Percentiles rank a stretch among this genome's conserved stretches.
Conservation (phyloP, 2,888 invertebrate species). For the Plutella xylostella region DNA sequence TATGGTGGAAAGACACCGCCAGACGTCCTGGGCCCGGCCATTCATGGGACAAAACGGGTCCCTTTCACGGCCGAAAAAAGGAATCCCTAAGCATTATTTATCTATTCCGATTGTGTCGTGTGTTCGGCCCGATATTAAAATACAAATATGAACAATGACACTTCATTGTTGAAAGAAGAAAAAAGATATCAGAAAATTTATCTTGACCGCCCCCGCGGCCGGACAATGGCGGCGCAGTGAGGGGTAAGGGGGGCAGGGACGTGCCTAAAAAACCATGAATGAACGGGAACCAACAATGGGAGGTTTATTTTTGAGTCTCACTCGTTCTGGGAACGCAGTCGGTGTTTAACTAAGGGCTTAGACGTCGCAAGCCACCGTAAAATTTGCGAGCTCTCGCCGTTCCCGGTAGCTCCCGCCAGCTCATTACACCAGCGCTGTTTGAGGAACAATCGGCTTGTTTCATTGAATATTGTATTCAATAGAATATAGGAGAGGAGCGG, state of each 20-base stretch:
- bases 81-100: slow-evolving; percentile 49
- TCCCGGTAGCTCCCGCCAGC: slow-evolving; percentile 12
- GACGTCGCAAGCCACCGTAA: slow-evolving; percentile 31
- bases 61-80: slow-evolving; percentile 38
- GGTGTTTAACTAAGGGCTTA: slow-evolving; percentile 20
- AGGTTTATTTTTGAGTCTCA: slow-evolving; percentile 22
- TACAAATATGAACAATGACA: slow-evolving; percentile 60
- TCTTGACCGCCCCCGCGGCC: slow-evolving; percentile 35
- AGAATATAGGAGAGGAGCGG: slow-evolving; percentile 17
- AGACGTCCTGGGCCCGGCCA: slow-evolving; percentile 57
- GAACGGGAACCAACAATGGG: slow-evolving; percentile 32
- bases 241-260: slow-evolving; percentile 7
- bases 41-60: too few relatives aligned
- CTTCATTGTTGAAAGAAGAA: slow-evolving; percentile 51
- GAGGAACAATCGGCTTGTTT: slow-evolving; percentile 6
- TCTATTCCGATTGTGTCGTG: slow-evolving; percentile 53
- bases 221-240: slow-evolving; percentile 43
- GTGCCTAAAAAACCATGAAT: slow-evolving; percentile 40
- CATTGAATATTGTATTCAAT: slow-evolving; percentile 8
- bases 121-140: slow-evolving; percentile 56
- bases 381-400: slow-evolving; percentile 36
- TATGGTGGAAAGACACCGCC: slow-evolving; percentile 26
- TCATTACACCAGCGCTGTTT: slow-evolving; percentile 20
- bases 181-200: slow-evolving; percentile 44
- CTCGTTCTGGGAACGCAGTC: slow-evolving; percentile 7